Evolutionary conservation across 2,113 vertebrate genomes (phyloP).

Genomic region (Oncorhynchus keta): DNA sequence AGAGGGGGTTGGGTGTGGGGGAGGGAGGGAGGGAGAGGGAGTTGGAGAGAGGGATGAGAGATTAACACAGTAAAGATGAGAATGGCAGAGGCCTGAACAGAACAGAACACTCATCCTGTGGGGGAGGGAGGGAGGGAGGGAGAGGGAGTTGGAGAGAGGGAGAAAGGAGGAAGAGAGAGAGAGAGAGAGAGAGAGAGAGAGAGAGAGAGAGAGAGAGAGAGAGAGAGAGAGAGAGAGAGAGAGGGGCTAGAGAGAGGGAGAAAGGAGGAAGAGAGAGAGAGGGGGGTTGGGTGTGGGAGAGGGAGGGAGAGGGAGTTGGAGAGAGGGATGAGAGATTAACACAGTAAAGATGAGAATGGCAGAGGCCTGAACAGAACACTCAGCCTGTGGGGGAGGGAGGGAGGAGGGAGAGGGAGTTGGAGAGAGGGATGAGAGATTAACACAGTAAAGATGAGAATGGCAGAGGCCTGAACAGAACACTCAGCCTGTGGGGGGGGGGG

Average conservation of each 20-base stretch:
- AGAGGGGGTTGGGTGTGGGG: too few relatives aligned
- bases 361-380: constrained; percentile 19
- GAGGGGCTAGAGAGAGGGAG: too few relatives aligned
- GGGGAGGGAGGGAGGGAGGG: too few relatives aligned
- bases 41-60: neutral
- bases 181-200: too few relatives aligned
- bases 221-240: too few relatives aligned
- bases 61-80: constrained; percentile 32
- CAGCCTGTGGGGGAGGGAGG: constrained; percentile 7
- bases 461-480: constrained; percentile 19
- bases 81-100: constrained; percentile 6
- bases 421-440: constrained; percentile 12
- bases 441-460: constrained; percentile 24
- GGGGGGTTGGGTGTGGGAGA: neutral
- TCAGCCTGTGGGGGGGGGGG: too few relatives aligned
- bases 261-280: too few relatives aligned
- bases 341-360: constrained; percentile 24
- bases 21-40: constrained; percentile 6
- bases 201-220: fast-evolving
- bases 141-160: too few relatives aligned
- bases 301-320: neutral
- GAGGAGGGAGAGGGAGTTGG: neutral
- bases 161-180: too few relatives aligned
- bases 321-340: constrained; percentile 13
- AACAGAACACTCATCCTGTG: too few relatives aligned